Evolutionary conservation across 2,888 invertebrate species (phyloP).

Genomic region (Scaptomyza cyrtandrae): DNA sequence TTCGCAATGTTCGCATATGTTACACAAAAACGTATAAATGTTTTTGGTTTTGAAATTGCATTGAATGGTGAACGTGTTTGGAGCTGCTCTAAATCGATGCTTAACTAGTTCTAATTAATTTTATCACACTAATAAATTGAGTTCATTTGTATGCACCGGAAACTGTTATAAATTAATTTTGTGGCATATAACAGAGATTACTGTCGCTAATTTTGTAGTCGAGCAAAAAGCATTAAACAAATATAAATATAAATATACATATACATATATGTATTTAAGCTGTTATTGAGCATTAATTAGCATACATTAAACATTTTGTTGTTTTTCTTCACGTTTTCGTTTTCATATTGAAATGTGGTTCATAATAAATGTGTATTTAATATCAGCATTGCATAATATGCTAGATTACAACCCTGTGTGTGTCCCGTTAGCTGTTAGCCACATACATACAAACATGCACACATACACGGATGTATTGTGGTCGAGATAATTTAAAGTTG

Average conservation of each 20-base stretch:
- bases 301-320: slow-evolving; percentile 65
- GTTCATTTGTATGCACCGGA: slow-evolving; percentile 31
- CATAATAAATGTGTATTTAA: slow-evolving; percentile 20
- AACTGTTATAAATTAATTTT: slow-evolving; percentile 46
- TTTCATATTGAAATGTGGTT: slow-evolving; percentile 25
- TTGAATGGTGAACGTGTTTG: neutral
- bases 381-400: slow-evolving; percentile 24
- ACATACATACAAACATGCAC: neutral
- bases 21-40: neutral
- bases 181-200: slow-evolving; percentile 56
- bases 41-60: slow-evolving; percentile 15
- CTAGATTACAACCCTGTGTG: slow-evolving; percentile 18
- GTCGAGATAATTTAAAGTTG: neutral
- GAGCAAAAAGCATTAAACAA: slow-evolving; percentile 5
- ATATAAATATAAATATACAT: slow-evolving; percentile 3
- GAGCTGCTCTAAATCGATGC: slow-evolving; percentile 12
- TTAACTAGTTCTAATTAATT: slow-evolving; percentile 69
- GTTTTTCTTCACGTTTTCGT: slow-evolving; percentile 14
- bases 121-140: slow-evolving; percentile 42
- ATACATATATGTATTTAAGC: slow-evolving; percentile 39
- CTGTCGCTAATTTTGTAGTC: slow-evolving; percentile 35
- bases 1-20: neutral
- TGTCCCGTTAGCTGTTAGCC: slow-evolving; percentile 2
- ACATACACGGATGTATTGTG: neutral
- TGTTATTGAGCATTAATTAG: slow-evolving; percentile 74